Evolutionary conservation across 1,140 invertebrate genomes (phyloP).

Genomic region (Piezodorus guildinii): DNA sequence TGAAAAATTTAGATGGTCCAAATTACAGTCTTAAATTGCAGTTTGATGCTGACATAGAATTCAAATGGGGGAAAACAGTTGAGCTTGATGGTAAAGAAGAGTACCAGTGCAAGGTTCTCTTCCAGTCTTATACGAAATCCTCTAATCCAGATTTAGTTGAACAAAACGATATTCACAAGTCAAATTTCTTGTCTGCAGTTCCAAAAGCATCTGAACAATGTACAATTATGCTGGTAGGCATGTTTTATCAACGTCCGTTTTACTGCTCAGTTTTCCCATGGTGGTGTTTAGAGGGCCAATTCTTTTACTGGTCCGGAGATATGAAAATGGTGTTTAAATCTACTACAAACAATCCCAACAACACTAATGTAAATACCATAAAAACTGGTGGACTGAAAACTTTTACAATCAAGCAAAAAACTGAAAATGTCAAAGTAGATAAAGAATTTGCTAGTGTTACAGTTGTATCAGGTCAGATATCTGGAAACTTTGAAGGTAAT

Average conservation of each 20-base stretch:
- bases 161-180: neutral
- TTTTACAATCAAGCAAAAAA: neutral
- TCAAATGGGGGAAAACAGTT: neutral
- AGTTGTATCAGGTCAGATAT: neutral
- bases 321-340: conserved; percentile 20
- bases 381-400: neutral
- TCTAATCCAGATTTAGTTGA: neutral
- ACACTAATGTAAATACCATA: neutral
- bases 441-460: conserved; percentile 5
- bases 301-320: conserved; percentile 24
- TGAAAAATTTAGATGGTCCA: neutral
- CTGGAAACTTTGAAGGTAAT: neutral
- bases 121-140: neutral
- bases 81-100: neutral
- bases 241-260: conserved; percentile 21
- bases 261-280: conserved; percentile 24
- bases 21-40: neutral
- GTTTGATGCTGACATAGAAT: neutral
- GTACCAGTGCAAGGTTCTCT: neutral
- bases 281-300: conserved; percentile 19
- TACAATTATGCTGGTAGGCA: conserved; percentile 20
- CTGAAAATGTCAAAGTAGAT: neutral
- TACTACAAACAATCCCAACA: neutral
- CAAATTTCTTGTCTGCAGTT: neutral
- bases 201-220: conserved; percentile 16